Base-by-base conservation (phyloP, 2,113 vertebrate species). In the Mus spicilegus region DNA sequence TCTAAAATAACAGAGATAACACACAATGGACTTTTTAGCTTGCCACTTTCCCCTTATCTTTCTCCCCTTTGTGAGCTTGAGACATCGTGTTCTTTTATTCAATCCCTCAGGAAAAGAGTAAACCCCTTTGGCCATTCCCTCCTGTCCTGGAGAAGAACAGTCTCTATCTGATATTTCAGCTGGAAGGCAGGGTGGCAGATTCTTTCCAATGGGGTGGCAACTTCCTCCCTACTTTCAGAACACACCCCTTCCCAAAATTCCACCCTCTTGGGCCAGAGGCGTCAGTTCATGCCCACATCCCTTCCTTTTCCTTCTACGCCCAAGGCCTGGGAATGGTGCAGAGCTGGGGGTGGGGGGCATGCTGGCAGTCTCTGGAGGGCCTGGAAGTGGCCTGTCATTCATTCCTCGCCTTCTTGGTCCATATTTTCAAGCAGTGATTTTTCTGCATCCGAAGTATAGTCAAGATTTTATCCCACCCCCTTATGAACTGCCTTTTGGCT, bases 1-100 rank as follows among this genome's bases (percentile, higher is more conserved):
- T 96, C 91, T 97, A 97, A 96, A 97, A 97, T 97, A 98, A 98
- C 95, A 98, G 94, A 97, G 97, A 97, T 97, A 98, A 97, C 96
- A 11, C 91, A 98, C 96, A 98, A 97, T 98, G 95, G 94, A 11
- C 77, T 95, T 90, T 94, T 95, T 91, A 75, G 77, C 87, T 95
- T 63, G 69, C 95, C 54, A 42, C 92, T 95, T 93, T 94, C 17
- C 84, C 88, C 97, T 97, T 98, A 98, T 97, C 98, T 93, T 94
- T 90, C 92, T 96, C 67, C 90, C 96, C 80, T 95, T 93, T 75
- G 92, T 80, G 93, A 97, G 36, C 61, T 84, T 36, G 95, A 98
- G 89, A 98, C 93, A 95, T 95, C 94, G 28, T 95, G 95, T 98
- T 96, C 97, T 97, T 95, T 97, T 95, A 96, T 95, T 96, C 80